These are phyloP conservation scores for Mugil cephalus DNA, from an alignment of 2,113 vertebrate genomes.

Conservation along the genomic window DNA sequence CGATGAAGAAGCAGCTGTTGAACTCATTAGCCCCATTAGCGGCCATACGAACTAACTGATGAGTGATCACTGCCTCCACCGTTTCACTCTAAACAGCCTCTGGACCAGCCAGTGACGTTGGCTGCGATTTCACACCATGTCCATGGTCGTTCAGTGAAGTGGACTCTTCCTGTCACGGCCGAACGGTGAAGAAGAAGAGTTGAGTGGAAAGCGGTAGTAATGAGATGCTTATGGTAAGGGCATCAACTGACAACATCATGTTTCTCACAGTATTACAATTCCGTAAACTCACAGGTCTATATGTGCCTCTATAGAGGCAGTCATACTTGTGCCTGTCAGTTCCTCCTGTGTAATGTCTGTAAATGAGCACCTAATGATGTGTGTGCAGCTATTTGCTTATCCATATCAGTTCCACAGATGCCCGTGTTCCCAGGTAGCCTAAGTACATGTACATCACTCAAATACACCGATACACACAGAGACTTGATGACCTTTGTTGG, in stretches of 20 bases:
- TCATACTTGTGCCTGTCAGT: background rate
- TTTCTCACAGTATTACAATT: background rate
- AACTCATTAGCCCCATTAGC: conserved; percentile 29
- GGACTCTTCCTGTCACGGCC: background rate
- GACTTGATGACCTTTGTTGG: background rate
- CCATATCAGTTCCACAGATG: conserved; percentile 66
- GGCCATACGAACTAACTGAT: conserved; percentile 22
- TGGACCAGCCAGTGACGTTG: background rate
- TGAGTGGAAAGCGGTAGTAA: no score
- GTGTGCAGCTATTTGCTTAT: conserved; percentile 74
- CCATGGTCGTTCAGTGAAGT: no score
- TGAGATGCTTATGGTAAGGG: background rate
- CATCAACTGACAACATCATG: background rate
- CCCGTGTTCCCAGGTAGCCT: conserved; percentile 60
- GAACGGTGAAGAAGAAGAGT: no score
- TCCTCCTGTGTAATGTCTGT: conserved; percentile 54
- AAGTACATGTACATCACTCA: background rate
- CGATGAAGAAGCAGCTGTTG: conserved; percentile 34
- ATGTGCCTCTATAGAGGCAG: background rate
- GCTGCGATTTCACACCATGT: no score
- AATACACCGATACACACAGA: conserved; percentile 13
- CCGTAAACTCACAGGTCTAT: background rate
- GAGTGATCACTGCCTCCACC: conserved; percentile 11
- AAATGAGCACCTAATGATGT: conserved; percentile 75
- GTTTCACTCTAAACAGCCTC: conserved; percentile 7